Base-by-base conservation (phyloP, 1,140 invertebrate species). In the Tetranychus cinnabarinus region DNA sequence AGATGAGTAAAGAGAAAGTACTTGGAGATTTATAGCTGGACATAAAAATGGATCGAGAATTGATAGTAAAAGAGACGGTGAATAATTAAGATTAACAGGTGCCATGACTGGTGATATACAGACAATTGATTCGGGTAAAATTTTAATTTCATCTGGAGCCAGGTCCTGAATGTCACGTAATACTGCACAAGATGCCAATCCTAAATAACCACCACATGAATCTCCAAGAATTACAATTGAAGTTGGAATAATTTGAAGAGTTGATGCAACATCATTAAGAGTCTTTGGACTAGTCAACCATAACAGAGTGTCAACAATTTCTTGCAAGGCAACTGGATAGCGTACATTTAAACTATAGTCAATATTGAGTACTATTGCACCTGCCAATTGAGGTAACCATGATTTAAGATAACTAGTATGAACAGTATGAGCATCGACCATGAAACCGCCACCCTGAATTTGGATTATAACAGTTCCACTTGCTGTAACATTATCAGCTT, bases 141-240 rank as follows among this genome's bases (percentile, higher is more conserved):
- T 6, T 4, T 1, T n/a, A 52, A 23, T 52, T 52, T 23, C 6
- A 52, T 39, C 10, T 52, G 15, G n/a, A 15, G 15, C 15, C 5
- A 52, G 15, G 6, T 52, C 31, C 15, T 33, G 5, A 15, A 52
- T 52, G 15, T 52, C 48, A 6, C 31, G 48, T 5, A 52, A 15
- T 6, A 52, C 48, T 5, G 48, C 48, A 52, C 48, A 52, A n/a
- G 33, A 6, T 8, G 48, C 31, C 15, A 52, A 23, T 6, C 84
- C 78, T 12, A 98, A 76, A 75, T 97, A 95, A 0, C 84, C 93
- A 3, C 95, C 95, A 1, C 93, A 93, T 46, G 90, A 96, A 72
- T 98, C 93, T 0, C 78, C 78, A 64, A 72, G 75, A 58, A 79
- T 62, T 57, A 72, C 71, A n/a, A 80, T 72, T 45, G 67, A 59